These are phyloP conservation scores for Temnothorax curvispinosus DNA, from an alignment of 1,140 invertebrate genomes.

Conservation along the genomic window DNA sequence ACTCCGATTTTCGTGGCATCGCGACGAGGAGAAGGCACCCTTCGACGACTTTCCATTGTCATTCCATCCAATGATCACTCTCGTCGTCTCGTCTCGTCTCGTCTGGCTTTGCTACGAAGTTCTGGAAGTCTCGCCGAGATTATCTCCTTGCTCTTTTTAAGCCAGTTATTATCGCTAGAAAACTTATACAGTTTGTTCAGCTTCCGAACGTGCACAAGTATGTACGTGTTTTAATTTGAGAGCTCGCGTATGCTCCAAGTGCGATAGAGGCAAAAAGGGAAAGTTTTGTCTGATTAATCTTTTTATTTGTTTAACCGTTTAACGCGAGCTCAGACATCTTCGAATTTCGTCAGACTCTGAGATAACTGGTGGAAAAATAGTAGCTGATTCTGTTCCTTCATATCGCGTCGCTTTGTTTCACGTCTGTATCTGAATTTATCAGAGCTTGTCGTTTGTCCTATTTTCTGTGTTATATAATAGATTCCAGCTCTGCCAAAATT, in stretches of 20 bases:
- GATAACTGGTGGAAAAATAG: background rate
- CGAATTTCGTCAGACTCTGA: background rate
- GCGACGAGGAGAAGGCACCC: background rate
- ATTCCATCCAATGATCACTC: background rate
- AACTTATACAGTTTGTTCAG: background rate
- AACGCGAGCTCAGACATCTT: background rate
- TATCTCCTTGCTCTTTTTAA: background rate
- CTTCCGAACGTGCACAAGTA: background rate
- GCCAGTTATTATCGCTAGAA: background rate
- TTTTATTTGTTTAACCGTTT: constrained; percentile 1
- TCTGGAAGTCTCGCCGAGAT: background rate
- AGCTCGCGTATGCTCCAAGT: background rate
- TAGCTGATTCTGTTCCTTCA: background rate
- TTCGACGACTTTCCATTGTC: constrained; percentile 38
- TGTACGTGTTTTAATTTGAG: background rate
- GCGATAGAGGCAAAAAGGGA: too few species aligned
- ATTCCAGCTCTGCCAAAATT: background rate
- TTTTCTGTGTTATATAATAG: background rate
- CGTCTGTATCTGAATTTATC: background rate
- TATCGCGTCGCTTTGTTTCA: background rate
- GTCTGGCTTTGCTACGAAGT: too few species aligned
- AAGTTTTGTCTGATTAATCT: background rate
- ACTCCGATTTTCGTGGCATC: too few species aligned
- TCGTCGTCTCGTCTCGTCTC: background rate
- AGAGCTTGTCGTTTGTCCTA: background rate